Conservation (phyloP, 2,888 invertebrate species). For the Thumatha senex region DNA sequence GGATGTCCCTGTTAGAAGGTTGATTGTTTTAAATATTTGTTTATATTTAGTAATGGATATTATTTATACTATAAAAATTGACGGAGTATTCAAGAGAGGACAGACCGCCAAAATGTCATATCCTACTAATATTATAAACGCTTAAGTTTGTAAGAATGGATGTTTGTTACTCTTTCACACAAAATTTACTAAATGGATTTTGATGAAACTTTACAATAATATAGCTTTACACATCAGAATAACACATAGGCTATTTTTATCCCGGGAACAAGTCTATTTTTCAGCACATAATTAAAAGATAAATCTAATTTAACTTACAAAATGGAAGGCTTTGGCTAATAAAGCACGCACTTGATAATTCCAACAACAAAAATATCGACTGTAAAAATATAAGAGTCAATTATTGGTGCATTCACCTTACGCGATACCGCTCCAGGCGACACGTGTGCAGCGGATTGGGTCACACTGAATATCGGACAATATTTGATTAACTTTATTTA, state of each 20-base stretch:
- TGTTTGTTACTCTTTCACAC: no score
- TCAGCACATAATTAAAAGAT: neutral
- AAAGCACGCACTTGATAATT: neutral
- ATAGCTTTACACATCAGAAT: no score
- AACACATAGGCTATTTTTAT: no score
- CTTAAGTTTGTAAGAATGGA: no score
- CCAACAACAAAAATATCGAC: neutral
- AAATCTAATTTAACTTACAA: neutral
- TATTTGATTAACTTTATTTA: slow-evolving; percentile 30
- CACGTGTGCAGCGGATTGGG: slow-evolving; percentile 26
- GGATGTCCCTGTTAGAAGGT: slow-evolving; percentile 6
- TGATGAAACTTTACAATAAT: no score
- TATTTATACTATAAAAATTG: no score
- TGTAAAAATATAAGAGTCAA: neutral
- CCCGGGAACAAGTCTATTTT: no score
- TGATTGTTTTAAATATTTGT: slow-evolving; percentile 3
- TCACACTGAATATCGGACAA: slow-evolving; percentile 28
- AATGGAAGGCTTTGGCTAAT: neutral
- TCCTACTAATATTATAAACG: no score
- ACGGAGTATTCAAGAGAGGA: no score
- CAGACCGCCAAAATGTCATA: no score
- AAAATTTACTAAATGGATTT: no score
- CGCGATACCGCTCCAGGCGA: slow-evolving; percentile 23
- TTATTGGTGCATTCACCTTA: slow-evolving; percentile 17
- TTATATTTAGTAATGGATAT: no score